Conservation (phyloP, 2,888 invertebrate genomes). For the Eurytoma californica region DNA sequence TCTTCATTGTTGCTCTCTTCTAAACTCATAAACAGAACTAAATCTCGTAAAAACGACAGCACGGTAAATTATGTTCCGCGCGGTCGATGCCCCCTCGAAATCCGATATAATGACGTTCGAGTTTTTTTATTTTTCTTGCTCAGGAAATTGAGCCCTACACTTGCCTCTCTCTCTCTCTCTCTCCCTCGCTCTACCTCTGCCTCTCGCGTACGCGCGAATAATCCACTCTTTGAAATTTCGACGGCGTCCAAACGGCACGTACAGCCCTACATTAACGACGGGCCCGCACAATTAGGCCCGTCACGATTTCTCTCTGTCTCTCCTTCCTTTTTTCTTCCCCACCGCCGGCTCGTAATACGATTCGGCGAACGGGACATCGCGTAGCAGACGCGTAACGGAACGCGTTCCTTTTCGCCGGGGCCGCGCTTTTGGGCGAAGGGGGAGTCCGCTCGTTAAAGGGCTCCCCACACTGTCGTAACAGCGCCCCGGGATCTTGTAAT, state of each 20-base stretch:
- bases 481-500: conserved; percentile 30
- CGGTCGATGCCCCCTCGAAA: neutral
- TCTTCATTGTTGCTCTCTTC: neutral
- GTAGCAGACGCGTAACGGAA: conserved; percentile 37
- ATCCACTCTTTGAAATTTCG: conserved; percentile 5
- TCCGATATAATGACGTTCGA: too few relatives aligned
- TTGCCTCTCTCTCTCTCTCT: conserved; percentile 1
- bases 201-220: neutral
- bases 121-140: neutral
- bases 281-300: conserved; percentile 35
- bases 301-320: conserved; percentile 30
- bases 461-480: conserved; percentile 36
- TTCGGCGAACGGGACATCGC: conserved; percentile 53
- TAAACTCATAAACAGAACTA: neutral
- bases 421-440: neutral
- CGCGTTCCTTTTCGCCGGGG: conserved; percentile 20
- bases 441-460: conserved; percentile 35
- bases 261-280: conserved; percentile 26
- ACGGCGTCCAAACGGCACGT: conserved; percentile 4
- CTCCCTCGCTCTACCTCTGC: neutral
- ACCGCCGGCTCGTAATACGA: conserved; percentile 35
- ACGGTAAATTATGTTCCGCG: too few relatives aligned
- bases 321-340: conserved; percentile 18
- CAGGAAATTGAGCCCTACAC: conserved; percentile 7
- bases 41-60: too few relatives aligned